A percentile compares a stretch with the other conserved stretches of the same genome.
phyloP scores from a whole-genome alignment of 2,113 vertebrate species.

The Osmerus eperlanus region DNA sequence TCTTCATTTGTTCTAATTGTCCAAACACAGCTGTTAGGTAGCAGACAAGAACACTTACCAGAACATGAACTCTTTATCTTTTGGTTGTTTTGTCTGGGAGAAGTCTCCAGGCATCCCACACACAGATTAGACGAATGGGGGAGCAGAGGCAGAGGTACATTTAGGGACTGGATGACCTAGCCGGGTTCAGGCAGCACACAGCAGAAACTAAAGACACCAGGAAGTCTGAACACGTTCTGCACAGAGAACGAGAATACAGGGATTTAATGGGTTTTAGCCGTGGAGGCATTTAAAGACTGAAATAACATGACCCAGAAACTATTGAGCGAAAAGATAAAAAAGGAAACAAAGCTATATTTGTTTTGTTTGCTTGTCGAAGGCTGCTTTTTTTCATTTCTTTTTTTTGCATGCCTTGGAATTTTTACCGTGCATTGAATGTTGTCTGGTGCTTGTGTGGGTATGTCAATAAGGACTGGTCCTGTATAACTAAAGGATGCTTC shows the following conservation, averaged over 20 bases:
- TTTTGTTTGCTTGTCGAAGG: too few species aligned
- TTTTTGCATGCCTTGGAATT: too few species aligned
- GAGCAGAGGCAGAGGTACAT: slow-evolving; percentile 28
- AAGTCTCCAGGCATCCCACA: background rate
- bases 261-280: slow-evolving; percentile 52
- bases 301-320: slow-evolving; percentile 41
- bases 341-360: background rate
- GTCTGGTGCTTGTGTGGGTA: background rate
- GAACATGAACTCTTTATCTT: background rate
- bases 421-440: too few species aligned
- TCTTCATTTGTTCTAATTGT: too few species aligned
- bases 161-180: slow-evolving; percentile 48
- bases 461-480: background rate
- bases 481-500: too few species aligned
- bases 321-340: background rate
- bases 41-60: background rate
- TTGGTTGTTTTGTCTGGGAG: background rate
- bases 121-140: slow-evolving; percentile 18
- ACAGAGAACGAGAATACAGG: slow-evolving; percentile 16
- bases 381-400: too few species aligned
- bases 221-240: background rate
- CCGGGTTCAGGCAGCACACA: background rate
- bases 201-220: background rate
- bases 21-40: background rate
- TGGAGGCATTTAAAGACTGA: slow-evolving; percentile 52